Conservation (phyloP, 2,888 invertebrate genomes). For the Patella pellucida region DNA sequence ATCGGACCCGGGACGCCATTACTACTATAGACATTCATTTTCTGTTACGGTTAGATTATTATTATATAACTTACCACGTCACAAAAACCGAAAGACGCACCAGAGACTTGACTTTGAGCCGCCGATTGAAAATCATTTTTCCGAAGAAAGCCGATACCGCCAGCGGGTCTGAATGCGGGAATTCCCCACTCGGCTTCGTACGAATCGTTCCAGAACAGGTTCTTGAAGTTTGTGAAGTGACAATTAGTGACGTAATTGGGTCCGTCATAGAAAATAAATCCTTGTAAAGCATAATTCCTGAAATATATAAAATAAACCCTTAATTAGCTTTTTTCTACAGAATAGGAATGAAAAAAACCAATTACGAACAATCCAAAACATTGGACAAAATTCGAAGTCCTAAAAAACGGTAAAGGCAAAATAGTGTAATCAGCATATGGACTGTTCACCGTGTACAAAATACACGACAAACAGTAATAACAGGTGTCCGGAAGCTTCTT, state of each 20-base stretch:
- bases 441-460: no score
- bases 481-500: no score
- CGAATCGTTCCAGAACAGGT: slow-evolving; percentile 13
- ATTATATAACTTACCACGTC: slow-evolving; percentile 20
- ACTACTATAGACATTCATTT: no score
- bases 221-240: slow-evolving; percentile 20
- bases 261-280: slow-evolving; percentile 28
- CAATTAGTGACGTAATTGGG: slow-evolving; percentile 24
- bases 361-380: no score
- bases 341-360: no score
- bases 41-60: no score
- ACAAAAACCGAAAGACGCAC: slow-evolving; percentile 32
- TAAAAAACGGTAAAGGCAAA: no score
- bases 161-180: slow-evolving; percentile 15
- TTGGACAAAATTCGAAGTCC: no score
- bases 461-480: no score
- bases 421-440: no score
- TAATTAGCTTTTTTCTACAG: no score
- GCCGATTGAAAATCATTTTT: slow-evolving; percentile 26
- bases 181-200: slow-evolving; percentile 10
- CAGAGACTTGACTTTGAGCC: slow-evolving; percentile 20
- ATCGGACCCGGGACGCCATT: no score
- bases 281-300: slow-evolving; percentile 25
- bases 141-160: slow-evolving; percentile 28
- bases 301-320: background rate